phyloP scores from a whole-genome alignment of 1,140 invertebrate species.

The Limonius californicus region DNA sequence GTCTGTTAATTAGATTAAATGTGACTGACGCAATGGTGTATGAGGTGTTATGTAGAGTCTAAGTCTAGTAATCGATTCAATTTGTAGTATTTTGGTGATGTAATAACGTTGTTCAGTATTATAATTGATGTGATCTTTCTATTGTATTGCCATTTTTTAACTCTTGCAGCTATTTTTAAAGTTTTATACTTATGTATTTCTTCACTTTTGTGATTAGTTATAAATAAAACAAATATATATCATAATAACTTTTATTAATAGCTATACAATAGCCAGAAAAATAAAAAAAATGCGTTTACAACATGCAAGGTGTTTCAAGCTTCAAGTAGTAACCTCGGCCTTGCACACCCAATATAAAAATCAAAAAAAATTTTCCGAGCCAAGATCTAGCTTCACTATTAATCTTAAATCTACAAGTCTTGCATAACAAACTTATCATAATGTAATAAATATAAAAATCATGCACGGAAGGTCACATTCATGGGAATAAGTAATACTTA shows the following conservation, averaged over 20 bases:
- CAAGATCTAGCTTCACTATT: too few relatives aligned
- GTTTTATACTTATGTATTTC: background rate
- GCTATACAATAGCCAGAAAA: background rate
- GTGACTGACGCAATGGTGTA: too few relatives aligned
- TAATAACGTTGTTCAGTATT: background rate
- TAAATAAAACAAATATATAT: background rate
- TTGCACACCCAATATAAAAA: too few relatives aligned
- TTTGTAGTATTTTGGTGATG: background rate
- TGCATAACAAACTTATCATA: too few relatives aligned
- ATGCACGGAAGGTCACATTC: background rate
- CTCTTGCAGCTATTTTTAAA: background rate
- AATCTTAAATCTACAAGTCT: too few relatives aligned
- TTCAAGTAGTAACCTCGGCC: too few relatives aligned
- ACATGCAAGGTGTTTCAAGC: too few relatives aligned
- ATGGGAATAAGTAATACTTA: background rate
- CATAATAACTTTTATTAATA: background rate
- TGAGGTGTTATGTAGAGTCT: too few relatives aligned
- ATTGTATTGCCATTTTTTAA: background rate
- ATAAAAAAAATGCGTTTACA: background rate
- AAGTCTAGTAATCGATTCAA: background rate
- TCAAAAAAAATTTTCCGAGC: too few relatives aligned
- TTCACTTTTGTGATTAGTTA: background rate
- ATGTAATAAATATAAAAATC: too few relatives aligned
- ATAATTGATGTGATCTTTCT: slow-evolving; percentile 2
- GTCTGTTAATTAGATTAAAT: too few relatives aligned